Evolutionary conservation across 2,113 vertebrate species (phyloP), one percentile per base, ranked within the genome.

Genomic region (Mustela nigripes): DNA sequence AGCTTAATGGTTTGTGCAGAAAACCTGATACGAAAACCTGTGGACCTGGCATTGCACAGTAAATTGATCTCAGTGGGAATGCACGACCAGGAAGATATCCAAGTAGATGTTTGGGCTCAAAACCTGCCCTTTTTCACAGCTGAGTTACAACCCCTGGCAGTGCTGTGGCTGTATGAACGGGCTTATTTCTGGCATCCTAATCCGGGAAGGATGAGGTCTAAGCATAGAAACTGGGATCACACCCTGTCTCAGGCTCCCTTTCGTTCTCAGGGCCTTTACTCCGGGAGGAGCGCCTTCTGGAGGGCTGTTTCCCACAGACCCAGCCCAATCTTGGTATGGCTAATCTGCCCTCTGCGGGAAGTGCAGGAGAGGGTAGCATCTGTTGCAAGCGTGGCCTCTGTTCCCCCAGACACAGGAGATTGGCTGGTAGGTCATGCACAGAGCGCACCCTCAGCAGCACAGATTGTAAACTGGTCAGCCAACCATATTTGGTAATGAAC

Each of bases 21-120:
- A 96, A 93, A 56, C 74, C n/a, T 96, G 80, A 92, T 60, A 58
- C 0, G 4, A 69, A 58, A 95, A 67, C 53, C 67, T 69, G 33
- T 74, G 10, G 53, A 56, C 50, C 87, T 74, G 14, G 4, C 21
- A 14, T 58, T 96, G 24, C 73, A 33, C 28, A 94, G 73, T 74
- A 95, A 97, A 50, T 53, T 95, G 91, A 94, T 92, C 91, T 92
- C 81, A 4, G 73, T 73, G 93, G 79, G 82, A 97, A 92, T 84
- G 36, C 14, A 18, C 21, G 33, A 83, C 58, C 84, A 74, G 81
- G 90, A 71, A 89, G 36, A 50, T 79, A 83, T 93, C 60, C 58
- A n/a, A n/a, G 48, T 58, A 60, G 58, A 92, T 24, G 11, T 74
- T 80, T 90, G 74, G n/a, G 3, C 45, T 84, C 31, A 24, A 74